phyloP scores from a whole-genome alignment of 2,888 invertebrate species.

The Dusona sp. region DNA sequence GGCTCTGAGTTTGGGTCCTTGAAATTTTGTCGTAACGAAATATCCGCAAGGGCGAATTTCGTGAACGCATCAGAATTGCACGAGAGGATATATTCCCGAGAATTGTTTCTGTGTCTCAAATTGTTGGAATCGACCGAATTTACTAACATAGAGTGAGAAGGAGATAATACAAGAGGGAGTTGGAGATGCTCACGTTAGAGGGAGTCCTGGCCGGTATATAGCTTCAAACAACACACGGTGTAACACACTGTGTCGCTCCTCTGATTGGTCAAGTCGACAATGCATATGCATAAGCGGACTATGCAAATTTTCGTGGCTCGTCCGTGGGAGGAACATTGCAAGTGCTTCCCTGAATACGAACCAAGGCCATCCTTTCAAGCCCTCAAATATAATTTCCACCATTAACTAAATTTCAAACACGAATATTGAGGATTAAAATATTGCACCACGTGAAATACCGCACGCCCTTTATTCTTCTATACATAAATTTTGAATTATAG shows the following conservation, averaged over 20 bases:
- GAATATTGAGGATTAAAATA: conserved; percentile 14
- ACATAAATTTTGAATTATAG: background rate
- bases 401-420: conserved; percentile 20
- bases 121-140: conserved; percentile 51
- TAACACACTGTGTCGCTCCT: conserved; percentile 60
- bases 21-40: conserved; percentile 49
- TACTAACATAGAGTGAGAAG: conserved; percentile 39
- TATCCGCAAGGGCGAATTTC: conserved; percentile 49
- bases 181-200: conserved; percentile 19
- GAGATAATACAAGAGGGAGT: conserved; percentile 40
- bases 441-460: background rate
- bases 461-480: background rate
- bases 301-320: conserved; percentile 67
- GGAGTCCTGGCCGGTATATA: conserved; percentile 10
- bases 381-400: conserved; percentile 8
- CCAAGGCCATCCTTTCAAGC: conserved; percentile 32
- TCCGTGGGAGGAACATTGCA: conserved; percentile 41
- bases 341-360: conserved; percentile 33
- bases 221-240: conserved; percentile 20
- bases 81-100: conserved; percentile 21
- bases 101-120: conserved; percentile 36
- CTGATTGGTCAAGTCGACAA: conserved; percentile 72
- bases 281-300: conserved; percentile 72
- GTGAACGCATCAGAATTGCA: conserved; percentile 28
- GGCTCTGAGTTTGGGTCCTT: conserved; percentile 29